Percentiles rank a stretch among this genome's conserved stretches.
phyloP scores from a whole-genome alignment of 2,888 invertebrate species.

The Clanis bilineata region DNA sequence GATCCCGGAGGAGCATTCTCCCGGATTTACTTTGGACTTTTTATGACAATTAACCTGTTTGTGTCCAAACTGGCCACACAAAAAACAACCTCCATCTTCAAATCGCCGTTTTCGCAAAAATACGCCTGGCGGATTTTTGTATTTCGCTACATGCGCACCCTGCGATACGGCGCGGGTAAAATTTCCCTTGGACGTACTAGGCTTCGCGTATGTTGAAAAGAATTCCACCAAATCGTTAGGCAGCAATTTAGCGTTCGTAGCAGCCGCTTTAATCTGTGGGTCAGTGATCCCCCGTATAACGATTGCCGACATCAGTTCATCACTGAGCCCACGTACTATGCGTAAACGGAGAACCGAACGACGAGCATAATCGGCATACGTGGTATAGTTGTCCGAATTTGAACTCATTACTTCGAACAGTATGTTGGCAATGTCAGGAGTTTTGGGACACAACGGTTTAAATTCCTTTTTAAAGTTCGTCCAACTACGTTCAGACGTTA shows the following conservation, averaged over 20 bases:
- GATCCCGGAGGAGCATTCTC: too few species aligned
- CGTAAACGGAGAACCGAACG: conserved; percentile 20
- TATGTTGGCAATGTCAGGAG: conserved; percentile 19
- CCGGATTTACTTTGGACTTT: too few species aligned
- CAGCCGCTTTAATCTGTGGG: too few species aligned
- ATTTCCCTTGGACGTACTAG: too few species aligned
- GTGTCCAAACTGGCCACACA: not conserved
- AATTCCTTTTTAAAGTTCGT: conserved; percentile 22
- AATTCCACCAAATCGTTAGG: not conserved
- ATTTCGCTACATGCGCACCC: too few species aligned
- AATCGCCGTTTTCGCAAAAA: not conserved
- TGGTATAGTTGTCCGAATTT: conserved; percentile 18
- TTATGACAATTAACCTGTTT: not conserved
- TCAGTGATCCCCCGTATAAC: conserved; percentile 27
- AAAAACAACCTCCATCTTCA: not conserved
- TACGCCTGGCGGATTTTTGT: too few species aligned
- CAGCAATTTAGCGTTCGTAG: conserved; percentile 27
- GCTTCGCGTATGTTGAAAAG: too few species aligned
- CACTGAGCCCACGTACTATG: conserved; percentile 28
- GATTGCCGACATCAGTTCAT: conserved; percentile 29
- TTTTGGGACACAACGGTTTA: conserved; percentile 15
- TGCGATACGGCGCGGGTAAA: not conserved
- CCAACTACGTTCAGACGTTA: conserved; percentile 22
- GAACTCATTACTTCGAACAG: conserved; percentile 21
- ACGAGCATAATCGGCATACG: conserved; percentile 23